phyloP scores from a whole-genome alignment of 92 coral and sea anemone genomes.

The Hydrozoanthus gracilis region DNA sequence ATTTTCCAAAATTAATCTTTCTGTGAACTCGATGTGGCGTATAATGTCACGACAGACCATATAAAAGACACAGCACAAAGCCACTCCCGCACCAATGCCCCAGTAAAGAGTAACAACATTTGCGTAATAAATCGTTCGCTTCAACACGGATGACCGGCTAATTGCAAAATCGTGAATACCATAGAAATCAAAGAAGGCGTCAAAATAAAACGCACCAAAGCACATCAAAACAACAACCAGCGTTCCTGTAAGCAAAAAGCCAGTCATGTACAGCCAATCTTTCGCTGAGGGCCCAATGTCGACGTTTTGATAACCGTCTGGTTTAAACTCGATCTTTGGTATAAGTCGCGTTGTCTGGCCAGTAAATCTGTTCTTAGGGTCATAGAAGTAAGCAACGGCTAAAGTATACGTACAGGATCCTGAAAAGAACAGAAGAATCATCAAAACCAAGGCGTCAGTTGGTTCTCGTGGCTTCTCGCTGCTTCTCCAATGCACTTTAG shows the following conservation, averaged over 20 bases:
- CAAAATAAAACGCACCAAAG: slow-evolving; percentile 38
- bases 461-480: slow-evolving; percentile 52
- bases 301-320: slow-evolving; percentile 54
- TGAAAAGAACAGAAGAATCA: slow-evolving; percentile 52
- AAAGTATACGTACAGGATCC: slow-evolving; percentile 59
- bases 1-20: slow-evolving; percentile 47
- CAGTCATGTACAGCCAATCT: slow-evolving; percentile 60
- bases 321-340: slow-evolving; percentile 62
- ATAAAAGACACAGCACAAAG: slow-evolving; percentile 64
- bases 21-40: slow-evolving; percentile 69
- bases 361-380: slow-evolving; percentile 48
- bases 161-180: slow-evolving; percentile 60
- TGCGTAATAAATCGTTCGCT: slow-evolving; percentile 40
- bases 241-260: slow-evolving; percentile 52
- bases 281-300: slow-evolving; percentile 48
- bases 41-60: slow-evolving; percentile 65
- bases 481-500: slow-evolving; percentile 58
- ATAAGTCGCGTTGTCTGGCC: slow-evolving; percentile 50
- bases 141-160: slow-evolving; percentile 13
- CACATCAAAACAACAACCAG: slow-evolving; percentile 47
- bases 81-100: slow-evolving; percentile 54
- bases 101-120: slow-evolving; percentile 42
- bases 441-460: slow-evolving; percentile 59
- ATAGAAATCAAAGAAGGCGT: slow-evolving; percentile 59
- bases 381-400: slow-evolving; percentile 57